Conservation (phyloP, 1,140 invertebrate genomes). For the Neodiprion virginianus region DNA sequence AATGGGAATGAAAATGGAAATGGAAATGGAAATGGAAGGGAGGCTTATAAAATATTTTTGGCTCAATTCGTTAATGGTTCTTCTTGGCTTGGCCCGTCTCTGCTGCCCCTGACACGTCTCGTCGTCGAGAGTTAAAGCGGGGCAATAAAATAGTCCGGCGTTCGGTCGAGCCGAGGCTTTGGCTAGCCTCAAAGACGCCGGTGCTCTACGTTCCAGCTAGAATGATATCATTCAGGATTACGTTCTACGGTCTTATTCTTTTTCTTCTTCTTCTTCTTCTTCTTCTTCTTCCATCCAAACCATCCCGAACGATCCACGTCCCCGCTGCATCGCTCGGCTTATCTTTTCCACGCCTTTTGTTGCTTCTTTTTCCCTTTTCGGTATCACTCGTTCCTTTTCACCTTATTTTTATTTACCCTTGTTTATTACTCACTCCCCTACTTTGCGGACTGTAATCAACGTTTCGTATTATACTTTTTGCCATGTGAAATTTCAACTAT, state of each 20-base stretch:
- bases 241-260: neutral
- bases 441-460: too few relatives aligned
- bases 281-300: neutral
- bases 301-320: neutral
- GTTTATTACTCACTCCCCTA: too few relatives aligned
- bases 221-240: constrained; percentile 5
- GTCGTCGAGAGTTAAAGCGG: neutral
- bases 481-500: too few relatives aligned
- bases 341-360: too few relatives aligned
- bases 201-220: neutral
- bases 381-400: too few relatives aligned
- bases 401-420: too few relatives aligned
- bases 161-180: neutral
- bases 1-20: too few relatives aligned
- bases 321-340: too few relatives aligned
- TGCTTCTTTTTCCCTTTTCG: too few relatives aligned
- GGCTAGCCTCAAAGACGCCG: constrained; percentile 3
- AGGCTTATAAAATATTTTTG: constrained; percentile 8
- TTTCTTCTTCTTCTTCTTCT: neutral
- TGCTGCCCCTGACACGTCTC: too few relatives aligned
- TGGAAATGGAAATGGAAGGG: neutral
- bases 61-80: neutral
- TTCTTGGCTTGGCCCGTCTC: too few relatives aligned
- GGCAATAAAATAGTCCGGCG: neutral
- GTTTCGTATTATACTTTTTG: too few relatives aligned